Evolutionary conservation across 1,140 invertebrate genomes (phyloP), one percentile per base, ranked within the genome.

Genomic region (Panagrolaimus sp.): DNA sequence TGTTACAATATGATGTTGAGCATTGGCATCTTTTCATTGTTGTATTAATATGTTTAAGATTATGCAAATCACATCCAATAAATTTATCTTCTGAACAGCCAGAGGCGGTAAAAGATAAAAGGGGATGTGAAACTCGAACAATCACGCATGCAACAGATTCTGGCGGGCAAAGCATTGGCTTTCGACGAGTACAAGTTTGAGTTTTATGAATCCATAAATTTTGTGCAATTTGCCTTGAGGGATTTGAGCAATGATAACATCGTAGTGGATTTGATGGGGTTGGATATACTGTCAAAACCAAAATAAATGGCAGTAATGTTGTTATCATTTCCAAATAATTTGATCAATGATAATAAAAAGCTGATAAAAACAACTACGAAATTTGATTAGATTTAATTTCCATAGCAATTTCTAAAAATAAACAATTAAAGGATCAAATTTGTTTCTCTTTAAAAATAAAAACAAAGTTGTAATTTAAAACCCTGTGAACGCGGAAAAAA

Each of bases 131-230:
- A 28, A 58, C 52, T 17, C 52, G 15, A 3, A 58, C 52, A 28
- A 58, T 28, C 10, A 58, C 52, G 17, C 52, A 58, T 21, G 52
- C 52, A 2, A 58, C 52, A 4, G 52, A 21, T 12, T 21, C 52
- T 1, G 52, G 52, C 4, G 21, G 21, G 17, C 52, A 58, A 0
- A 26, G 52, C 15, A 58, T 21, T 21, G 28, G 21, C 3, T 14
- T 14, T 10, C 52, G 52, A 4, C 28, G 14, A 12, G 52, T 28
- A 58, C 52, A 58, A 12, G 52, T 58, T 21, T 21, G 21, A 26
- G 52, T 58, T 58, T 58, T 58, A 28, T 58, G 52, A 12, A 58
- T 58, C 52, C 52, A 58, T 10, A 58, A 26, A 28, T 58, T 28
- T 21, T 21, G 52, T 2, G 52, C 28, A 12, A 58, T 58, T 28